Evolutionary conservation across 1,140 invertebrate genomes (phyloP), one percentile per base, ranked within the genome.

Genomic region (Cydia fagiglandana): DNA sequence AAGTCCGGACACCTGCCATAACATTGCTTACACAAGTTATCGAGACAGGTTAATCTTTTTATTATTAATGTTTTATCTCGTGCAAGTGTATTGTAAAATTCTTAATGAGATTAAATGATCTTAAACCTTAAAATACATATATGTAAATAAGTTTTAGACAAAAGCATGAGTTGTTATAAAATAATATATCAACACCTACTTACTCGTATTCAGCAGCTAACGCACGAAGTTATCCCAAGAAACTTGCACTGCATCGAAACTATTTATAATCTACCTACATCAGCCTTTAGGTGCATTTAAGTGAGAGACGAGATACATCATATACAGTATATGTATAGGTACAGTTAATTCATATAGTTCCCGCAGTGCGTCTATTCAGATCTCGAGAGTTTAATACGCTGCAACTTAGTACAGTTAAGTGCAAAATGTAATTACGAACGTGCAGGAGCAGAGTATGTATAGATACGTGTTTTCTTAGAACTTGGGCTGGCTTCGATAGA

Each of bases 381-480:
- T 70, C 66, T 70, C 38, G 38, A 38, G 66, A 70, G 66, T 70
- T 70, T 70, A 70, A 70, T 70, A 70, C 30, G 17, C 34, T 70
- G 66, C 66, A 70, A 70, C 66, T 66, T 70, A 38, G 66, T 17
- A 38, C 38, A 38, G 66, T 70, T 70, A 70, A 70, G 66, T 70
- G 66, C 66, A 70, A 70, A 70, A 70, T 70, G 66, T 70, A 70
- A 70, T 70, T 70, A 70, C 66, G 30, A 10, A 38, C 66, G 34
- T 70, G 66, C 66, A 70, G 4, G 17, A 61, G 66, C 6, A 20
- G 34, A 17, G 30, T 38, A 38, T 66, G 38, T 70, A 70, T 70
- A 70, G 66, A 70, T 70, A 70, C 66, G 30, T 70, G 66, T 70
- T 70, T 70, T 38, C 66, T 70, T n/a, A 70, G 34, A 70, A 38